These are phyloP conservation scores for Aphis craccivora DNA, from an alignment of 1,140 invertebrate species.

Conservation along the genomic window DNA sequence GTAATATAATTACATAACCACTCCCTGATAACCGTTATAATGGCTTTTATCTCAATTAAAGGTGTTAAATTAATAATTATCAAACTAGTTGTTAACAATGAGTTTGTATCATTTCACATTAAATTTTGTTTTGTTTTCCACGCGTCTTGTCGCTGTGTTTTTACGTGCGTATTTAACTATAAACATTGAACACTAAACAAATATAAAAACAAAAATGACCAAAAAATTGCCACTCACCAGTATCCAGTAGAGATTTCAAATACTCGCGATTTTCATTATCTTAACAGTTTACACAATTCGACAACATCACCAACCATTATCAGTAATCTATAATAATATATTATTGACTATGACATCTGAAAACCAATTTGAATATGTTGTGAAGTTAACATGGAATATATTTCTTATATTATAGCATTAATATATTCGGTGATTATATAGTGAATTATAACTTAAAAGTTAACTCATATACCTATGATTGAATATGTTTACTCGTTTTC, in stretches of 20 bases:
- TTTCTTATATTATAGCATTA: neutral
- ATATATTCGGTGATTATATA: neutral
- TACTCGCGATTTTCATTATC: neutral
- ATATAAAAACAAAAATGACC: neutral
- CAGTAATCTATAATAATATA: neutral
- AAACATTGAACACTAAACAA: too few species aligned
- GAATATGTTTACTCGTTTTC: too few species aligned
- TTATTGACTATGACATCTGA: neutral
- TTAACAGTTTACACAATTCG: neutral
- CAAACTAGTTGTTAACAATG: neutral
- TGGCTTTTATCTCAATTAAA: neutral
- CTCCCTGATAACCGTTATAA: neutral
- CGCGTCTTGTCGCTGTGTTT: too few species aligned
- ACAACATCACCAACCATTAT: too few species aligned
- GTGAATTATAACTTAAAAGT: too few species aligned
- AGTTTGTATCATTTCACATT: neutral
- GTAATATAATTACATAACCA: neutral
- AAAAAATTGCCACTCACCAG: neutral
- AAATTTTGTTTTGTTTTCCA: neutral
- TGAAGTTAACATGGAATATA: neutral
- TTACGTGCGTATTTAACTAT: neutral
- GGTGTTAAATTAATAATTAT: neutral
- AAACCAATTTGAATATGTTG: neutral
- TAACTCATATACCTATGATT: too few species aligned
- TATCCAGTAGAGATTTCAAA: neutral